A percentile compares a stretch with the other conserved stretches of the same genome.
These are phyloP conservation scores for Holocentrus rufus DNA, from an alignment of 2,797 vertebrate genomes.

Conservation along the genomic window DNA sequence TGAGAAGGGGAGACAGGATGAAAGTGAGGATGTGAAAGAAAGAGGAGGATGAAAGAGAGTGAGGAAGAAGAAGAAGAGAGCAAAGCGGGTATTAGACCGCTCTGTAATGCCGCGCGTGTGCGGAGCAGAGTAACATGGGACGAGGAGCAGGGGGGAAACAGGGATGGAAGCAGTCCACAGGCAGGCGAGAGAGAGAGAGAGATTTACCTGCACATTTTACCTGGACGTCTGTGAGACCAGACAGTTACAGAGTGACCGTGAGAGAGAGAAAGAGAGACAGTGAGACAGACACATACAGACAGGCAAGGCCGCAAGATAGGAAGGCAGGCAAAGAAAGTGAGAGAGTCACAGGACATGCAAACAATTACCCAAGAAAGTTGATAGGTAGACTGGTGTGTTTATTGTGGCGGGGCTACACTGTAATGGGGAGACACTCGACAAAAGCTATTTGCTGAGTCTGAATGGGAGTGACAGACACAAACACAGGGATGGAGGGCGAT, in stretches of 20 bases:
- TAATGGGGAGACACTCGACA: slow-evolving; percentile 34
- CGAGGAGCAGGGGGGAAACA: slow-evolving; percentile 74
- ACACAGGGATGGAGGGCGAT: slow-evolving; percentile 38
- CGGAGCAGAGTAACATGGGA: slow-evolving; percentile 77
- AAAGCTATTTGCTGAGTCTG: slow-evolving; percentile 42
- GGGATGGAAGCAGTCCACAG: slow-evolving; percentile 86
- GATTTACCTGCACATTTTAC: slow-evolving; percentile 89
- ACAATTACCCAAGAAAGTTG: slow-evolving; percentile 70
- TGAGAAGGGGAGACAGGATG: slow-evolving; percentile 3
- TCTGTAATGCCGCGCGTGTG: slow-evolving; percentile 50
- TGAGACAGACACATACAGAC: slow-evolving; percentile 87
- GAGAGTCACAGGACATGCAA: slow-evolving; percentile 80
- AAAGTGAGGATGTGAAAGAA: slow-evolving; percentile 9
- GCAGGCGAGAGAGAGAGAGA: slow-evolving; percentile 84
- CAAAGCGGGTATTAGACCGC: slow-evolving; percentile 68
- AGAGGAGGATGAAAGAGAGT: slow-evolving; percentile 5
- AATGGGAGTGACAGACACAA: slow-evolving; percentile 36
- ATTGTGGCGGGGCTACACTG: slow-evolving; percentile 46
- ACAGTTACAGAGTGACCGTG: slow-evolving; percentile 85
- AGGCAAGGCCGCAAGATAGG: slow-evolving; percentile 84
- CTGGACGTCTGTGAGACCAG: slow-evolving; percentile 89
- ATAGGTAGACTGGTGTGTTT: slow-evolving; percentile 51
- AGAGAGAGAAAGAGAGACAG: slow-evolving; percentile 89
- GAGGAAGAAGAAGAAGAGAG: slow-evolving; percentile 39
- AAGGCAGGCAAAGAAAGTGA: slow-evolving; percentile 83